Conservation (phyloP, 2,888 invertebrate species). For the Tipula unca region DNA sequence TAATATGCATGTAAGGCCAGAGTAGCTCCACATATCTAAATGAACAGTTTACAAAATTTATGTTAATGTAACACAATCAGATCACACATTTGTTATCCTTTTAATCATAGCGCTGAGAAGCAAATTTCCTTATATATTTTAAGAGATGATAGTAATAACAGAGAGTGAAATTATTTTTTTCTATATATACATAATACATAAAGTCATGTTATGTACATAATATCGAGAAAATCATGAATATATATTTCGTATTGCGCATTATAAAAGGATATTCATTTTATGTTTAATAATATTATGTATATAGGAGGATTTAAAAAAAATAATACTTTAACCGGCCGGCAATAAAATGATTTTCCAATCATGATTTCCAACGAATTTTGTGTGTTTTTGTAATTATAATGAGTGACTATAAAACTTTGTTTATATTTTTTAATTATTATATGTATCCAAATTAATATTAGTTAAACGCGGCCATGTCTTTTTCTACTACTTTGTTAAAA, state of each 20-base stretch:
- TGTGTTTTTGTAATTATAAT: not conserved
- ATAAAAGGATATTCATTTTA: not conserved
- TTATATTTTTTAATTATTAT: not conserved
- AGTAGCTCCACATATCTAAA: not conserved
- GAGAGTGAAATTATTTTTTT: not conserved
- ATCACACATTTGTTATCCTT: not conserved
- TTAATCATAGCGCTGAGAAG: not conserved
- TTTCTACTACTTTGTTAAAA: not conserved
- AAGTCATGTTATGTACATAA: no score
- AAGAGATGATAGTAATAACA: not conserved
- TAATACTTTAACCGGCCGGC: not conserved
- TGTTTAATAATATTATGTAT: no score
- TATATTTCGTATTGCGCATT: not conserved
- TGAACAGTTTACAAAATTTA: not conserved
- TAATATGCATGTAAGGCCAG: not conserved
- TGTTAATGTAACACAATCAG: not conserved
- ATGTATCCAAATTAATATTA: no score
- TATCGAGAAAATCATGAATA: not conserved
- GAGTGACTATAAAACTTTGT: no score
- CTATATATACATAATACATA: not conserved
- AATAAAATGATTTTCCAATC: not conserved
- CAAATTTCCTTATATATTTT: not conserved
- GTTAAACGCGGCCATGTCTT: not conserved
- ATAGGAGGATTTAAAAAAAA: not conserved
- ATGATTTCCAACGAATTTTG: not conserved